Evolutionary conservation across 2,888 invertebrate genomes (phyloP).

Genomic region (Pammene aurita): DNA sequence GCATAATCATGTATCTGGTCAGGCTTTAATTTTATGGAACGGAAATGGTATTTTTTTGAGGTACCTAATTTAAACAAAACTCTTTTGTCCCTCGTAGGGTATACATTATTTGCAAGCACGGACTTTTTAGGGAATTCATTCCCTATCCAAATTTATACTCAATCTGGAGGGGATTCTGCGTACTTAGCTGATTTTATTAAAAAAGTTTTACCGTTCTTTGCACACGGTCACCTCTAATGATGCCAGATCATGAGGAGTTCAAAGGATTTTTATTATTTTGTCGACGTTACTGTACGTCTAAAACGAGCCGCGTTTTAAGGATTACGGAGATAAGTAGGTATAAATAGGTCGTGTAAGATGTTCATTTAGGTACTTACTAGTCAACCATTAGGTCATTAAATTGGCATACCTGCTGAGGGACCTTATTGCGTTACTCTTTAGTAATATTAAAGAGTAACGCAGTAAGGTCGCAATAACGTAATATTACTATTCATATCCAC

Average conservation of each 20-base stretch:
- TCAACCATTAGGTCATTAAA: slow-evolving; percentile 9
- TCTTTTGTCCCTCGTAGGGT: slow-evolving; percentile 46
- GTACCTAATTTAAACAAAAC: slow-evolving; percentile 53
- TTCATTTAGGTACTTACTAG: too few species aligned
- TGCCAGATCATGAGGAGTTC: slow-evolving; percentile 53
- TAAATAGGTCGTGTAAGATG: slow-evolving; percentile 27
- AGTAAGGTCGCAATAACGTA: too few species aligned
- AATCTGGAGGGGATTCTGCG: slow-evolving; percentile 52
- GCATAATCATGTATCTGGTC: too few species aligned
- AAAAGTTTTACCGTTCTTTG: slow-evolving; percentile 64
- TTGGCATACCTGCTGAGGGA: slow-evolving; percentile 20
- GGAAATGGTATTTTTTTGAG: slow-evolving; percentile 37
- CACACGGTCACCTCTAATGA: slow-evolving; percentile 50
- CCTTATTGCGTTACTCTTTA: slow-evolving; percentile 10
- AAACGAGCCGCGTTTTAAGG: slow-evolving; percentile 9
- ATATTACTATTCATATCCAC: too few species aligned
- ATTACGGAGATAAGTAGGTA: slow-evolving; percentile 19
- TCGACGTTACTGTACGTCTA: slow-evolving; percentile 2
- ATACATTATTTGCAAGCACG: slow-evolving; percentile 64
- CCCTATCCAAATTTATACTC: slow-evolving; percentile 70
- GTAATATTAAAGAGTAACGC: too few species aligned
- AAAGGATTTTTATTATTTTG: slow-evolving; percentile 46
- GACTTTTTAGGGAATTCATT: slow-evolving; percentile 63
- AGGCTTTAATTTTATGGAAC: too few species aligned
- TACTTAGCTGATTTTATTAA: slow-evolving; percentile 70